Evolutionary conservation across 64 coral and sea anemone species (phyloP).

Genomic region (Pocillopora verrucosa): DNA sequence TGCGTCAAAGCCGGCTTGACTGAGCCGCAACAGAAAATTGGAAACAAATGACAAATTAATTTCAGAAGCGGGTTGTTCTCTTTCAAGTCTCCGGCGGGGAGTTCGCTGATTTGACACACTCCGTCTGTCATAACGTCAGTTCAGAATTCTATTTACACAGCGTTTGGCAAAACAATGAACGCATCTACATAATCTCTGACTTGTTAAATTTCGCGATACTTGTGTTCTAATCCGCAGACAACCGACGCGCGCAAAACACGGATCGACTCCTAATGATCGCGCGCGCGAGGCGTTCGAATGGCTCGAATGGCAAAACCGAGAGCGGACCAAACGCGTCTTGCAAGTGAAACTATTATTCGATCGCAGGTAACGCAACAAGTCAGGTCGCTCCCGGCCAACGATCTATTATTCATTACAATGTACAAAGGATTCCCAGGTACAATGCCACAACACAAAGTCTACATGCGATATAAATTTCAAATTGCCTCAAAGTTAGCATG

Average conservation of each 20-base stretch:
- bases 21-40: slow-evolving; percentile 20
- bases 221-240: slow-evolving; percentile 29
- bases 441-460: slow-evolving; percentile 72
- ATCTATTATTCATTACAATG: slow-evolving; percentile 99
- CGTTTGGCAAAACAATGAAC: slow-evolving; percentile 47
- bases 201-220: slow-evolving; percentile 50
- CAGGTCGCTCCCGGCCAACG: slow-evolving; percentile 34
- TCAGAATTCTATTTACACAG: slow-evolving; percentile 76
- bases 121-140: slow-evolving; percentile 57
- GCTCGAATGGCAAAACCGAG: background rate
- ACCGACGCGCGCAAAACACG: background rate
- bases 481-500: slow-evolving; percentile 77
- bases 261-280: background rate
- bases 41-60: slow-evolving; percentile 41
- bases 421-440: slow-evolving; percentile 75
- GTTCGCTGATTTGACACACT: slow-evolving; percentile 2
- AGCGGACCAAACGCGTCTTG: slow-evolving; percentile 35
- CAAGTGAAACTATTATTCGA: slow-evolving; percentile 11
- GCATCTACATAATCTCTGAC: slow-evolving; percentile 63
- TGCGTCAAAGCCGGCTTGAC: slow-evolving; percentile 19
- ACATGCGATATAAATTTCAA: slow-evolving; percentile 91
- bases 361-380: slow-evolving; percentile 42
- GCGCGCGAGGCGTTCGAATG: background rate
- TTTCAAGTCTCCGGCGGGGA: slow-evolving; percentile 21
- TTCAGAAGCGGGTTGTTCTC: background rate